Base-by-base conservation (phyloP, 2,888 invertebrate species). In the Syrphus vitripennis region DNA sequence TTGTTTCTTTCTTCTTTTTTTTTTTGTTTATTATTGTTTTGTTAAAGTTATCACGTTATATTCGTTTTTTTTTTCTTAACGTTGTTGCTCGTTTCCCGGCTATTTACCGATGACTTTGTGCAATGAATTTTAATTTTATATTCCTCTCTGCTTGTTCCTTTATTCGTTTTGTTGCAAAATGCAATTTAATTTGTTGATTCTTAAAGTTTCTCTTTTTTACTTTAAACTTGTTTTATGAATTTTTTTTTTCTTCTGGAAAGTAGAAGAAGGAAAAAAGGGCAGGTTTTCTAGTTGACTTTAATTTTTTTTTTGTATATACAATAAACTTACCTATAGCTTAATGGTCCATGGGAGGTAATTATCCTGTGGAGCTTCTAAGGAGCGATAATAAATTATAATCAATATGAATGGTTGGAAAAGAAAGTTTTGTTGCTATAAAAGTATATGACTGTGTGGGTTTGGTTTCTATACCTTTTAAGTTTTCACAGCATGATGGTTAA, bases 161-260 rank as follows among this genome's bases (percentile, higher is more conserved):
- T n/a, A n/a, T n/a, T 50, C 21, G 24, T 50, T 48, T 77, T 75
- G 65, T 83, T 83, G 79, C 80, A 83, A 80, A 83, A 83, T 83
- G 75, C 80, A 80, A 83, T 83, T 83, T 83, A 83, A 83, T 83
- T 83, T 83, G 80, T 83, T 83, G 80, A 80, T 75, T 83, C 65
- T 45, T n/a, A 75, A 83, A 80, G 79, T 79, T 83, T 75, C 71
- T 75, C 65, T 65, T 24, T 65, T 79, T 79, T 59, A 48, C 45
- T 79, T 77, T 63, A 42, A 40, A 19, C 19, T 26, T 42, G 5
- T 12, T 45, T 16, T 50, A 26, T 45, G 4, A 24, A 16, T 61
- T 45, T 19, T 10, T 19, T 4, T 19, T 45, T 19, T 10, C n/a
- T n/a, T n/a, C n/a, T n/a, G n/a, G n/a, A n/a, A n/a, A n/a, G 42